Conservation (phyloP, 1,140 invertebrate species). For the Mercenaria mercenaria region DNA sequence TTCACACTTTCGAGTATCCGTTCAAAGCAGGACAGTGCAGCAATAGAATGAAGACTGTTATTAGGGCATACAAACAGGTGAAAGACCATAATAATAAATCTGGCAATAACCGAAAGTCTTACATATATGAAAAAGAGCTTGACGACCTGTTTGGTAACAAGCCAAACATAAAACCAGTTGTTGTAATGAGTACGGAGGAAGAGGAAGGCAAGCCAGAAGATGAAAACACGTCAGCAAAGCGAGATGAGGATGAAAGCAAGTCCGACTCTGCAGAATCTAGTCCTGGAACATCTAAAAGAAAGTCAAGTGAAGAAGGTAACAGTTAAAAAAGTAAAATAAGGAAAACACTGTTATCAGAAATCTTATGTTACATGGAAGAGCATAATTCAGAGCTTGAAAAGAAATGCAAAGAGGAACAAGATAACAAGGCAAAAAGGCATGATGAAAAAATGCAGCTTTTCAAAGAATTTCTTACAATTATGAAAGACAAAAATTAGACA, state of each 20-base stretch:
- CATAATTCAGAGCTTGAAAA: neutral
- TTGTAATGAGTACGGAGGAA: constrained; percentile 9
- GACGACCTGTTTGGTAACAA: constrained; percentile 10
- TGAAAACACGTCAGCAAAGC: constrained; percentile 14
- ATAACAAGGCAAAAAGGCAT: too few species aligned
- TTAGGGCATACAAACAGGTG: too few species aligned
- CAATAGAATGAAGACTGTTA: too few species aligned
- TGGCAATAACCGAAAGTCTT: neutral
- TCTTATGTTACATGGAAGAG: constrained; percentile 9
- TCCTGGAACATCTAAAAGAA: constrained; percentile 2
- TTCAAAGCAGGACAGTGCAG: neutral
- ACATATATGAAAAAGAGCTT: constrained; percentile 4
- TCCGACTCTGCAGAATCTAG: neutral
- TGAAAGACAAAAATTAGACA: constrained; percentile 15
- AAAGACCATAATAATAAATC: too few species aligned
- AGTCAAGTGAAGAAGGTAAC: constrained; percentile 2
- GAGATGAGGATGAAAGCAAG: neutral
- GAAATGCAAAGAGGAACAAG: too few species aligned
- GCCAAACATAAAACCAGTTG: constrained; percentile 20
- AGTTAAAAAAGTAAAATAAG: constrained; percentile 10
- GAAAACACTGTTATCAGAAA: neutral
- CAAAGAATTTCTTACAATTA: neutral
- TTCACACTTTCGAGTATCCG: constrained; percentile 3
- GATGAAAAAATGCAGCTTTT: too few species aligned
- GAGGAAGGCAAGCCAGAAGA: constrained; percentile 11